Evolutionary conservation across 1,140 invertebrate species (phyloP).

Genomic region (Caerostris darwini): DNA sequence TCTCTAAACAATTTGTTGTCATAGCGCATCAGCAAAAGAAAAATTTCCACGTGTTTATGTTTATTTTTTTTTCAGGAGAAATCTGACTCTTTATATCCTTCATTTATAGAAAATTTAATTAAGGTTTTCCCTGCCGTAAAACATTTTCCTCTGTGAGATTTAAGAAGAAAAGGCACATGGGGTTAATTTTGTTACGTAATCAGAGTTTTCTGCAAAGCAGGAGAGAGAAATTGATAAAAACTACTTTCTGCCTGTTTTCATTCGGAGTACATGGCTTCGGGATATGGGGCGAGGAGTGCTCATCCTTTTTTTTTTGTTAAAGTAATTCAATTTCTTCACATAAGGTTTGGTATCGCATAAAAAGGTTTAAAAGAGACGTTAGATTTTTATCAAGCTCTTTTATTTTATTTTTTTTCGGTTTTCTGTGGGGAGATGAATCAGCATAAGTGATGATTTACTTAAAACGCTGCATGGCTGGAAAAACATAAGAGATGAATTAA

Average conservation of each 20-base stretch:
- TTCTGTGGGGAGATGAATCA: background rate
- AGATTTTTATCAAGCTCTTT: background rate
- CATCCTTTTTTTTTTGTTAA: background rate
- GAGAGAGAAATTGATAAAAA: background rate
- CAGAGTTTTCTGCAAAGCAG: background rate
- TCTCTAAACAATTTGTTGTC: background rate
- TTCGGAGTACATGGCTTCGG: background rate
- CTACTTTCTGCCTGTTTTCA: background rate
- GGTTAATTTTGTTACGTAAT: constrained; percentile 37
- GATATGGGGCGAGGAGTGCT: background rate
- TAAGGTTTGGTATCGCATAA: background rate
- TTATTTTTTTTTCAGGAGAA: background rate
- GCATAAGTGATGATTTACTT: background rate
- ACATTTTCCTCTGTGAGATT: constrained; percentile 5
- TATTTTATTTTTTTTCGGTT: background rate
- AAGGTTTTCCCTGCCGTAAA: constrained; percentile 15
- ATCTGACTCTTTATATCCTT: background rate
- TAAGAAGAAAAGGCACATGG: background rate
- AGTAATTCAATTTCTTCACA: background rate
- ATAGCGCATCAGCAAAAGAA: background rate
- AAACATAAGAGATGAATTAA: background rate
- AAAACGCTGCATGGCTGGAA: background rate
- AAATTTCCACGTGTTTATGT: background rate
- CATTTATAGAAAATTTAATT: constrained; percentile 44
- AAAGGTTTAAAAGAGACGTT: background rate